Conservation (phyloP, 2,113 vertebrate genomes). For the Orthochromis malagaraziensis region DNA sequence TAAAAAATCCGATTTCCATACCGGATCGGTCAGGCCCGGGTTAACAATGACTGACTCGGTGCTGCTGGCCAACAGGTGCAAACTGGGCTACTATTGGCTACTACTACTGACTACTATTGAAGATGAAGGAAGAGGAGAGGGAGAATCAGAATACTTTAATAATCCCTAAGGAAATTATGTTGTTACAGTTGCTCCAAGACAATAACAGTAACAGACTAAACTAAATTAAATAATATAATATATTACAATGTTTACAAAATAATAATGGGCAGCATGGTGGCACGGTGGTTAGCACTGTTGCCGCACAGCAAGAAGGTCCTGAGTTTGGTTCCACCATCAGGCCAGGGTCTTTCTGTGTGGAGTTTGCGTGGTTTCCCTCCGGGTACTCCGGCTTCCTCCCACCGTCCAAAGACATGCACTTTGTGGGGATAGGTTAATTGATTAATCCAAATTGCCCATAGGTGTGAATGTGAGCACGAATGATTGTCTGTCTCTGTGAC, state of each 20-base stretch:
- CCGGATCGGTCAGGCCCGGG: neutral
- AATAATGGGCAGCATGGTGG: neutral
- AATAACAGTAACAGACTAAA: neutral
- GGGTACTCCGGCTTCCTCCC: neutral
- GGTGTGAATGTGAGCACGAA: neutral
- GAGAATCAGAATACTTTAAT: neutral
- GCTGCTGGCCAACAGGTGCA: neutral
- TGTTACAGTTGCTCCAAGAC: neutral
- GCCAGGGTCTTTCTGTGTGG: neutral
- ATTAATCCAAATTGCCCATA: neutral
- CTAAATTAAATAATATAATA: neutral
- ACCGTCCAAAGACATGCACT: neutral
- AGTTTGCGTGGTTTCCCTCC: neutral
- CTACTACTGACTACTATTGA: neutral
- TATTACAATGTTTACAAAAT: neutral
- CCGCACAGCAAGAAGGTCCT: neutral
- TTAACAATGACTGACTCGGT: neutral
- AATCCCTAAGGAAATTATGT: neutral
- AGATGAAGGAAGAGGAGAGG: neutral
- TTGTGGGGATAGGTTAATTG: neutral
- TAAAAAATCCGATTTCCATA: neutral
- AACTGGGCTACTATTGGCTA: neutral
- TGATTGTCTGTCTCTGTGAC: neutral
- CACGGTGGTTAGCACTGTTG: neutral
- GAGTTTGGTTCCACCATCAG: neutral